Evolutionary conservation across 2,888 invertebrate species (phyloP).

Genomic region (Xestoiulus laeticollis): DNA sequence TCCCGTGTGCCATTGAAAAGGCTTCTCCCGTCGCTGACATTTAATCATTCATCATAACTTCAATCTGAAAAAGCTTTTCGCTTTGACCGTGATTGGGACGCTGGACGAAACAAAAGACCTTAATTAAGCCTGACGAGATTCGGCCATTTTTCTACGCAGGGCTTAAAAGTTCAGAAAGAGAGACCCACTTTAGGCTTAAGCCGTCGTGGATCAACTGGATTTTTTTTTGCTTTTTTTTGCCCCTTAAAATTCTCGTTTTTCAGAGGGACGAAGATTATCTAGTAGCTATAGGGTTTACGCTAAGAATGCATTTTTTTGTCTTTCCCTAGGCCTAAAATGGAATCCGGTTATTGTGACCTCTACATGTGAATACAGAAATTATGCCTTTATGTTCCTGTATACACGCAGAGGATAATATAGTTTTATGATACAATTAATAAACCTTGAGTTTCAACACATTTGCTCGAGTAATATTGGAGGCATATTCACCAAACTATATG

Average conservation of each 20-base stretch:
- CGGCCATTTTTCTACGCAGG: constrained; percentile 32
- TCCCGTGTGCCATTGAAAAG: constrained; percentile 47
- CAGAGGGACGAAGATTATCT: constrained; percentile 26
- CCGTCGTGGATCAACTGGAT: neutral
- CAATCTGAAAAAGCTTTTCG: constrained; percentile 47
- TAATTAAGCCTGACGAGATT: constrained; percentile 50
- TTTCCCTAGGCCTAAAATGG: neutral
- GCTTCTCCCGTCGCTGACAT: constrained; percentile 44
- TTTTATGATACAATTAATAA: neutral
- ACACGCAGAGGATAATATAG: neutral
- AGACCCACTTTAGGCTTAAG: constrained; percentile 15
- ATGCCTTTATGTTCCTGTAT: neutral
- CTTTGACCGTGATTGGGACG: constrained; percentile 29
- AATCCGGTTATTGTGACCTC: constrained; percentile 26
- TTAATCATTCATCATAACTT: constrained; percentile 51
- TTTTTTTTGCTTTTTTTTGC: neutral
- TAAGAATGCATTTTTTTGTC: neutral
- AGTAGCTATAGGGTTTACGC: constrained; percentile 19
- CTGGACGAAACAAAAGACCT: constrained; percentile 50
- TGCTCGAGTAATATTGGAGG: neutral
- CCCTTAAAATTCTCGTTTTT: neutral
- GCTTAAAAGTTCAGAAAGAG: constrained; percentile 11
- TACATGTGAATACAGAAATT: neutral
- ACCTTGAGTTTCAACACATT: neutral
- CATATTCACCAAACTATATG: neutral